These are phyloP conservation scores for Polietes domitor DNA, from an alignment of 2,888 invertebrate species.

Conservation along the genomic window DNA sequence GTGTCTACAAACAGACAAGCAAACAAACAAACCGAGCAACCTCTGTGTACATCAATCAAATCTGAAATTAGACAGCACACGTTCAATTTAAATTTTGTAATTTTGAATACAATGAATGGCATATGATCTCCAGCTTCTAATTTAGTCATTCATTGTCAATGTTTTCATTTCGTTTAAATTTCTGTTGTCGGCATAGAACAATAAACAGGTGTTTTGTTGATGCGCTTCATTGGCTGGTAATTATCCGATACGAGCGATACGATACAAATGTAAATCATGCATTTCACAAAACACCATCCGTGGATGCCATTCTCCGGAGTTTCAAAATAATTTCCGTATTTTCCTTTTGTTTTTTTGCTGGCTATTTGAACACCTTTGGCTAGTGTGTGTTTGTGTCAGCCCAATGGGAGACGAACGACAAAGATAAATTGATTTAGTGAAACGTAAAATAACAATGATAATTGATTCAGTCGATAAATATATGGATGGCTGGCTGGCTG, in stretches of 20 bases:
- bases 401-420: background rate
- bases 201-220: slow-evolving; percentile 58
- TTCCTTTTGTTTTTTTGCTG: background rate
- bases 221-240: slow-evolving; percentile 56
- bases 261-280: slow-evolving; percentile 61
- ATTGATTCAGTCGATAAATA: slow-evolving; percentile 39
- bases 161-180: background rate
- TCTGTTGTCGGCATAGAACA: background rate
- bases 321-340: background rate
- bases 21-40: no score
- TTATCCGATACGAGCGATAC: slow-evolving; percentile 50
- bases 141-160: no score
- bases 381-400: background rate
- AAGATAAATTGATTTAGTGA: slow-evolving; percentile 57
- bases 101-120: no score
- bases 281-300: slow-evolving; percentile 36
- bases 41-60: no score
- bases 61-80: no score
- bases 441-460: slow-evolving; percentile 52
- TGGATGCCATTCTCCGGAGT: background rate
- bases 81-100: no score
- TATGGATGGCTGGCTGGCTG: background rate
- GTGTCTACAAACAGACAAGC: no score
- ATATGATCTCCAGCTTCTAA: no score
- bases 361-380: background rate